These are phyloP conservation scores for Melinaea menophilus DNA, from an alignment of 2,888 invertebrate genomes.

Conservation along the genomic window DNA sequence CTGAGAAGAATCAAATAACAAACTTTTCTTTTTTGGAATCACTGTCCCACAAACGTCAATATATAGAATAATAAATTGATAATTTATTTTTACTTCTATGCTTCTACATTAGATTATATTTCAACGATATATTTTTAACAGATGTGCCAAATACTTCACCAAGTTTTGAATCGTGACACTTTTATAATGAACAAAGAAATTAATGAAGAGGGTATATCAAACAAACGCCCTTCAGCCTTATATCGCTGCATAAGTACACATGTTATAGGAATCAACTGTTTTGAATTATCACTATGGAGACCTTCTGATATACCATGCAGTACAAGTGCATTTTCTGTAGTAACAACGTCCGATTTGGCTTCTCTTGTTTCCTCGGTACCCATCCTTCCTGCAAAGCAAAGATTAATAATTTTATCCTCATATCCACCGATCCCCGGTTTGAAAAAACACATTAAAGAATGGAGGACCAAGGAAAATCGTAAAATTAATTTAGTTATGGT, in stretches of 20 bases:
- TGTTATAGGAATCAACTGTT: constrained; percentile 24
- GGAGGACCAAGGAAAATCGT: constrained; percentile 42
- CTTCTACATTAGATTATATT: constrained; percentile 24
- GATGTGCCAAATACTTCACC: constrained; percentile 37
- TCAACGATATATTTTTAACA: constrained; percentile 32
- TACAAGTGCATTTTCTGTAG: constrained; percentile 37
- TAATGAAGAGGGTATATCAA: constrained; percentile 12
- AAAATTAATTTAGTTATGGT: constrained; percentile 44
- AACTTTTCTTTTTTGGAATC: too few species aligned
- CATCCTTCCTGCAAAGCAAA: constrained; percentile 35
- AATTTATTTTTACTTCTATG: constrained; percentile 31
- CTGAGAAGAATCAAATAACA: too few species aligned
- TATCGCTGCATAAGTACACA: constrained; percentile 37
- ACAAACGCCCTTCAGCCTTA: constrained; percentile 32
- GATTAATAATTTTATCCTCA: constrained; percentile 38
- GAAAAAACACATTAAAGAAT: constrained; percentile 39
- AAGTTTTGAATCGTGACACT: constrained; percentile 35
- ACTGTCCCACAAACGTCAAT: too few species aligned
- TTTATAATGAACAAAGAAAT: constrained; percentile 41
- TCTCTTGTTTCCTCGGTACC: constrained; percentile 33
- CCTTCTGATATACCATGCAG: constrained; percentile 30
- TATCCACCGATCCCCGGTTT: constrained; percentile 42
- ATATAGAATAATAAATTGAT: not conserved
- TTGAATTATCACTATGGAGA: constrained; percentile 40
- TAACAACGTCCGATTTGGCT: constrained; percentile 35